Evolutionary conservation across 2,888 invertebrate genomes (phyloP).

Genomic region (Mechanitis mazaeus): DNA sequence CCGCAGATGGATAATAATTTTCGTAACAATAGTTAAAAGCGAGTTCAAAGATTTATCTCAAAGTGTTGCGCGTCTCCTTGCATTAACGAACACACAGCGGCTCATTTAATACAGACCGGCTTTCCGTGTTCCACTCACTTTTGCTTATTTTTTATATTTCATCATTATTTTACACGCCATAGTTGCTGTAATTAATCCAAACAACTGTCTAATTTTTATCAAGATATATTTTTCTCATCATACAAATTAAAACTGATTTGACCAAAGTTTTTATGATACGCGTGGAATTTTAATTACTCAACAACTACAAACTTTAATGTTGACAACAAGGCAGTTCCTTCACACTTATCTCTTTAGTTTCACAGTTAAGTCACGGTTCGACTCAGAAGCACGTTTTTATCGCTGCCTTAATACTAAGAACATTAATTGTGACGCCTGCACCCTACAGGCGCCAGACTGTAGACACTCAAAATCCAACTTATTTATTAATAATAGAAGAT

Average conservation of each 20-base stretch:
- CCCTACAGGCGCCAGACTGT: neutral
- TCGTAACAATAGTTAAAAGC: neutral
- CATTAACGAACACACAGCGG: conserved; percentile 8
- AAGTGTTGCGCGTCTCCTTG: neutral
- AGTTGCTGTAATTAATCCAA: no score
- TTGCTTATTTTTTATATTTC: conserved; percentile 14
- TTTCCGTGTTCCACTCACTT: conserved; percentile 14
- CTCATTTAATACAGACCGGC: conserved; percentile 22
- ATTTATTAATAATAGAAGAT: no score
- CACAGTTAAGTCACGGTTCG: conserved; percentile 14
- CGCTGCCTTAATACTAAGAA: conserved; percentile 1
- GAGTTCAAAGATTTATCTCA: neutral
- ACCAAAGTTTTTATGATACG: neutral
- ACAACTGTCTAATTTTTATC: neutral
- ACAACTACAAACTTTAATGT: neutral
- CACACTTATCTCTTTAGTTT: neutral
- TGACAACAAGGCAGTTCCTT: neutral
- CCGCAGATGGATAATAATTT: neutral
- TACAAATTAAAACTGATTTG: neutral
- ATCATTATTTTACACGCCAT: conserved; percentile 5
- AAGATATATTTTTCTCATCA: neutral
- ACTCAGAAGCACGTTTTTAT: conserved; percentile 20
- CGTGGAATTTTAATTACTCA: neutral
- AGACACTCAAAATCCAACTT: neutral
- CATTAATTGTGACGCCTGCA: neutral